A percentile compares a stretch with the other conserved stretches of the same genome.
Conservation (phyloP, 2,888 invertebrate species). For the Lottia scabra region DNA sequence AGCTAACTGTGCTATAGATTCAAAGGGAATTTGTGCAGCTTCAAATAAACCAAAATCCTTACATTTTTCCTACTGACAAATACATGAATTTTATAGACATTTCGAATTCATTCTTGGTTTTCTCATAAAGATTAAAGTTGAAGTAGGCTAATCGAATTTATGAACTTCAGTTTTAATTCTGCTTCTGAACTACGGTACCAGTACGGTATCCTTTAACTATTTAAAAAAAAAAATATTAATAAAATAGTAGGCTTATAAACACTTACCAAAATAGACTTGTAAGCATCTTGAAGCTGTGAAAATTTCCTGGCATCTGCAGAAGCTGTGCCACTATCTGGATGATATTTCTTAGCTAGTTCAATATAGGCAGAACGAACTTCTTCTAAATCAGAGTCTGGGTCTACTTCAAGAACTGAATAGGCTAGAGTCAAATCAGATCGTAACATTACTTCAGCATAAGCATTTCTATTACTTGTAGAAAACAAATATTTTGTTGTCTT, state of each 20-base stretch:
- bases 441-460: neutral
- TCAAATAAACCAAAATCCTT: too few species aligned
- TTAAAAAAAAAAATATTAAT: too few species aligned
- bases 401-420: slow-evolving; percentile 6
- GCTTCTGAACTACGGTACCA: too few species aligned
- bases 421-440: neutral
- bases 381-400: slow-evolving; percentile 6
- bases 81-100: too few species aligned
- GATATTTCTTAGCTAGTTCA: slow-evolving; percentile 82
- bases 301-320: slow-evolving; percentile 83
- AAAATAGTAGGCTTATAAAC: slow-evolving; percentile 62
- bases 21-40: too few species aligned
- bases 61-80: too few species aligned
- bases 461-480: neutral
- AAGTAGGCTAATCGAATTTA: too few species aligned
- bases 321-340: slow-evolving; percentile 82
- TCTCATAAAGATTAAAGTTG: too few species aligned
- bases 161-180: too few species aligned
- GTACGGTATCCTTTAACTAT: too few species aligned
- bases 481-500: neutral
- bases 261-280: slow-evolving; percentile 78
- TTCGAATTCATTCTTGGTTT: too few species aligned
- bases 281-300: slow-evolving; percentile 79
- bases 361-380: slow-evolving; percentile 81
- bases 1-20: too few species aligned